Conservation (phyloP, 2,113 vertebrate species). For the Cebidichthys violaceus region DNA sequence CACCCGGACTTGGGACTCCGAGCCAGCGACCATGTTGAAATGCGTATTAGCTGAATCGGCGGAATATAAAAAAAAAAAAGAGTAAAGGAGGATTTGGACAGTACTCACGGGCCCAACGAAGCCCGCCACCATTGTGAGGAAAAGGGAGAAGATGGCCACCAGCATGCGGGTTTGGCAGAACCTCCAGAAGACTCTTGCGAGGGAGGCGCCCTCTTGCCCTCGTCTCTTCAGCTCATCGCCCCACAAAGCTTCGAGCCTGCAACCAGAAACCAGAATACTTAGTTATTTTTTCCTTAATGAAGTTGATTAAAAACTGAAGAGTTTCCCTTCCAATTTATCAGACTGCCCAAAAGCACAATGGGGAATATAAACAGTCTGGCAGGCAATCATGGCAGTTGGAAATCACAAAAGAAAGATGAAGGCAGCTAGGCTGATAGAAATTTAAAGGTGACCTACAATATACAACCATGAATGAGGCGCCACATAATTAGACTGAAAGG, state of each 20-base stretch:
- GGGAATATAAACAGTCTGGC: conserved; percentile 21
- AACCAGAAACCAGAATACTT: conserved; percentile 15
- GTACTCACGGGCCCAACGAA: conserved; percentile 86
- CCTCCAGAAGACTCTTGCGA: conserved; percentile 84
- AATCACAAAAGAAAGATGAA: conserved; percentile 26
- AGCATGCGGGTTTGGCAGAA: conserved; percentile 86
- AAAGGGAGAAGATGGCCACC: conserved; percentile 83
- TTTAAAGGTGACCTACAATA: conserved; percentile 65
- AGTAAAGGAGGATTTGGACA: conserved; percentile 45
- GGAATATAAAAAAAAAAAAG: conserved; percentile 41
- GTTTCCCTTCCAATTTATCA: conserved; percentile 23
- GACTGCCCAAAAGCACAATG: background rate
- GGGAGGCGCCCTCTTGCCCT: conserved; percentile 81
- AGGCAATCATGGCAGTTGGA: conserved; percentile 30
- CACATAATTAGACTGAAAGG: conserved; percentile 45
- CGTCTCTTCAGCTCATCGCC: conserved; percentile 81
- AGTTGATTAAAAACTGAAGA: conserved; percentile 30
- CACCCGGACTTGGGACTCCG: conserved; percentile 33
- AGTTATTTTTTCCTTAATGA: conserved; percentile 26
- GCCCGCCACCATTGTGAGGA: conserved; percentile 83
- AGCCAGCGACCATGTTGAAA: conserved; percentile 38
- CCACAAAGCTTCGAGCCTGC: conserved; percentile 86
- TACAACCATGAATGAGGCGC: conserved; percentile 47
- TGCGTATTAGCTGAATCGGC: conserved; percentile 38
- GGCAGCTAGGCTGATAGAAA: conserved; percentile 27